Evolutionary conservation across 1,140 invertebrate species (phyloP).

Genomic region (Solenopsis fugax): DNA sequence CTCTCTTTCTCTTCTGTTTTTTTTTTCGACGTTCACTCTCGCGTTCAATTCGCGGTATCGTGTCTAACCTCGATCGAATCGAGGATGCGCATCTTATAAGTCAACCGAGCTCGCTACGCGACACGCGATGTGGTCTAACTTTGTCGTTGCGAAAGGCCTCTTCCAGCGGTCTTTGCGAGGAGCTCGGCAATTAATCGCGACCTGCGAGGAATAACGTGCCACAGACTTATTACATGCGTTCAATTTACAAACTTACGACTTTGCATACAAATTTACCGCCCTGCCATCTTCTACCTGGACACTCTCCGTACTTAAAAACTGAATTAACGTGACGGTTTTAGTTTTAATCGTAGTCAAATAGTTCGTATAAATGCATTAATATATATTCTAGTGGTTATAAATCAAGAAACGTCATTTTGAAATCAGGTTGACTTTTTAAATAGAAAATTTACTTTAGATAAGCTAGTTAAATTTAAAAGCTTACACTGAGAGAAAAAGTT

Average conservation of each 20-base stretch:
- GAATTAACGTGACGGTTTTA: not conserved
- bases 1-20: not conserved
- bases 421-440: not conserved
- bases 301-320: not conserved
- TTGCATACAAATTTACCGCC: conserved; percentile 36
- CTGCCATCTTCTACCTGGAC: not conserved
- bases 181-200: conserved; percentile 78
- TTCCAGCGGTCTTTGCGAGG: conserved; percentile 65
- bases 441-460: no score
- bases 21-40: conserved; percentile 68
- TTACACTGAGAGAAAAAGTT: no score
- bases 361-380: not conserved
- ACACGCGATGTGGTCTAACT: conserved; percentile 62
- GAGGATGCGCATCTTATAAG: conserved; percentile 61
- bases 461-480: not conserved
- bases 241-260: conserved; percentile 72
- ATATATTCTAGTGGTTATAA: not conserved
- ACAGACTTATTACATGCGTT: conserved; percentile 75
- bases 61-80: conserved; percentile 56
- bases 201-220: conserved; percentile 75
- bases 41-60: conserved; percentile 64
- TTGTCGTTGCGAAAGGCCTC: not conserved
- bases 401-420: not conserved
- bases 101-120: conserved; percentile 40
- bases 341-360: not conserved